These are phyloP conservation scores for Pteronotus mesoamericanus DNA, from an alignment of 2,797 vertebrate genomes.

Conservation along the genomic window DNA sequence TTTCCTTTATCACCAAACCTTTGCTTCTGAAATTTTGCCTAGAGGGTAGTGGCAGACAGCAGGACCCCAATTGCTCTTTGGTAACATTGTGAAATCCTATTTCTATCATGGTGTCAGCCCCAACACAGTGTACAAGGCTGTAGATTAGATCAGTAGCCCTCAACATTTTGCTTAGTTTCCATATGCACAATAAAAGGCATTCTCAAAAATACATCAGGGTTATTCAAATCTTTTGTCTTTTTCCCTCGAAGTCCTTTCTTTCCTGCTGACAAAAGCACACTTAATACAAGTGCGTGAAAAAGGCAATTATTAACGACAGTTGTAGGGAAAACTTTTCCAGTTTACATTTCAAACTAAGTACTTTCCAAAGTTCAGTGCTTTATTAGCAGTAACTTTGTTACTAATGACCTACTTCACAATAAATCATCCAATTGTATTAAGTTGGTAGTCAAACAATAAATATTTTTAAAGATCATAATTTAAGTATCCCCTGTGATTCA, in stretches of 20 bases:
- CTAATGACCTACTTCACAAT: not conserved
- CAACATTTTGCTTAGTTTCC: not conserved
- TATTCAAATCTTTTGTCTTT: not conserved
- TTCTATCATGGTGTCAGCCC: not conserved
- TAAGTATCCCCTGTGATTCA: not conserved
- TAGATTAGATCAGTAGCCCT: not conserved
- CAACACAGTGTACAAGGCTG: not conserved
- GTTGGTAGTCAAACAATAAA: not conserved
- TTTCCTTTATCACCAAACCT: not conserved
- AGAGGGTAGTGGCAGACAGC: not conserved
- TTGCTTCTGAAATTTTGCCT: not conserved
- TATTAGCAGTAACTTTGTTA: not conserved
- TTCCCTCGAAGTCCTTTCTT: not conserved
- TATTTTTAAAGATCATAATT: not conserved
- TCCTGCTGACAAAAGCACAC: not conserved
- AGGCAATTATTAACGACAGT: not conserved
- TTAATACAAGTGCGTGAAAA: not conserved
- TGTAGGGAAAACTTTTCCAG: not conserved
- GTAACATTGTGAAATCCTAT: not conserved
- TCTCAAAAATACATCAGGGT: not conserved
- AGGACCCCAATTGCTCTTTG: not conserved
- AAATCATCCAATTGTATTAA: not conserved
- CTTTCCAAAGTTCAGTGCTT: not conserved
- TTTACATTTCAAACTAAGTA: constrained; percentile 16
- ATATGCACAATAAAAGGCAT: not conserved